Evolutionary conservation across 2,113 vertebrate genomes (phyloP), one percentile per base, ranked within the genome.

Genomic region (Rhizomys pruinosus): DNA sequence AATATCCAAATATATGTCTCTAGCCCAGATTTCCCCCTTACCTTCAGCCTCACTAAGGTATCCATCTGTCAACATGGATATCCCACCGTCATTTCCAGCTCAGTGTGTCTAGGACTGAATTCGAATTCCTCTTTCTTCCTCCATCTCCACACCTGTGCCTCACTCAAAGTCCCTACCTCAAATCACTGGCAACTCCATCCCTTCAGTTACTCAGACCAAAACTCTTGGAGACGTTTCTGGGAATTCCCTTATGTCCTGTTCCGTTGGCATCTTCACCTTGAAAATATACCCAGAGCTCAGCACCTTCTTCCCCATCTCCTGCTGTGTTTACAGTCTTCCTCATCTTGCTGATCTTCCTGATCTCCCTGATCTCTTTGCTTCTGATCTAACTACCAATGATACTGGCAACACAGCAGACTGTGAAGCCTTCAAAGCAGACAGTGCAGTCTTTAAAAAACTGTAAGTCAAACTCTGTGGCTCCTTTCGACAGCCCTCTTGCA

Each of bases 21-120:
- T 12, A n/a, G 16, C 9, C 32, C 74, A 80, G 63, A 82, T 69
- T 37, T 84, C 55, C 39, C 47, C 55, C 22, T 88, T 64, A n/a
- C 55, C 27, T 69, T 86, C 59, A 92, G 77, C 64, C 78, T 90
- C 61, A 32, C n/a, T 89, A 44, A 90, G 59, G 10, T 87, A 42
- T 22, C 39, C 79, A n/a, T 80, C 27, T 59, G 4, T 61, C 37
- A 57, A 34, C 23, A 9, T 39, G 17, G 9, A 22, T 64, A 52
- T 77, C 55, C 39, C 34, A 61, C 4, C n/a, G 16, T 27, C 22
- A 42, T 72, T 22, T 81, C 57, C 47, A 66, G 59, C 29, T 71
- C 71, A 72, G 17, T 27, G 25, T 39, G 39, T 79, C 71, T 76
- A 29, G 71, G 69, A 61, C 44, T 4, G 47, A 25, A 63, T 8